These are phyloP conservation scores for Melikaiella ostensackeni DNA, from an alignment of 2,888 invertebrate species.

Conservation along the genomic window DNA sequence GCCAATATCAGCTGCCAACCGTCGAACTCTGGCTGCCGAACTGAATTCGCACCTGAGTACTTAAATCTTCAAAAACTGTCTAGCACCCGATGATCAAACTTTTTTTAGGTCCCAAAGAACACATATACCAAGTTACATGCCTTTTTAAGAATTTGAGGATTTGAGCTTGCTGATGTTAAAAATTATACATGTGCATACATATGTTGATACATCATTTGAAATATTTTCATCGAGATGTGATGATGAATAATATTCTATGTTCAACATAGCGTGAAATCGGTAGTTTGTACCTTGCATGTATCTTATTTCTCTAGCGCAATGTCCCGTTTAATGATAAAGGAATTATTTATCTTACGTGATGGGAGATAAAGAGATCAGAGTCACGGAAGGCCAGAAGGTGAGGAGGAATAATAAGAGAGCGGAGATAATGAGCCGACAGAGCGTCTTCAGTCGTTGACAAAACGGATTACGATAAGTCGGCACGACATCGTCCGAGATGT, in stretches of 20 bases:
- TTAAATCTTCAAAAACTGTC: too few relatives aligned
- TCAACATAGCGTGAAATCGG: neutral
- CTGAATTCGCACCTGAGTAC: too few relatives aligned
- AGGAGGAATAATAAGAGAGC: constrained; percentile 56
- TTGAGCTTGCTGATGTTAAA: too few relatives aligned
- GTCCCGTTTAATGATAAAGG: constrained; percentile 18
- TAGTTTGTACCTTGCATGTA: neutral
- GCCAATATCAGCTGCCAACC: too few relatives aligned
- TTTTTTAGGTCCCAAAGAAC: too few relatives aligned
- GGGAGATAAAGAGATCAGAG: constrained; percentile 26
- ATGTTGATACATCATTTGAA: neutral
- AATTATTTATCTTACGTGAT: constrained; percentile 20
- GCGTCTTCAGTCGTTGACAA: constrained; percentile 72
- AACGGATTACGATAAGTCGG: constrained; percentile 73
- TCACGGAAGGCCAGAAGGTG: constrained; percentile 31
- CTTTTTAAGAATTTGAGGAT: too few relatives aligned
- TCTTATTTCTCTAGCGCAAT: neutral
- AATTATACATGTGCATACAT: neutral
- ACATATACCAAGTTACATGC: too few relatives aligned
- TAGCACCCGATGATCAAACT: too few relatives aligned
- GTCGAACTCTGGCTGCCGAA: too few relatives aligned
- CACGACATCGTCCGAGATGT: constrained; percentile 50
- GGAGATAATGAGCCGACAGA: constrained; percentile 68
- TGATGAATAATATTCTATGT: neutral
- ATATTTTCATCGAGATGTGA: neutral